phyloP scores from a whole-genome alignment of 2,113 vertebrate genomes.

The Chroicocephalus ridibundus region DNA sequence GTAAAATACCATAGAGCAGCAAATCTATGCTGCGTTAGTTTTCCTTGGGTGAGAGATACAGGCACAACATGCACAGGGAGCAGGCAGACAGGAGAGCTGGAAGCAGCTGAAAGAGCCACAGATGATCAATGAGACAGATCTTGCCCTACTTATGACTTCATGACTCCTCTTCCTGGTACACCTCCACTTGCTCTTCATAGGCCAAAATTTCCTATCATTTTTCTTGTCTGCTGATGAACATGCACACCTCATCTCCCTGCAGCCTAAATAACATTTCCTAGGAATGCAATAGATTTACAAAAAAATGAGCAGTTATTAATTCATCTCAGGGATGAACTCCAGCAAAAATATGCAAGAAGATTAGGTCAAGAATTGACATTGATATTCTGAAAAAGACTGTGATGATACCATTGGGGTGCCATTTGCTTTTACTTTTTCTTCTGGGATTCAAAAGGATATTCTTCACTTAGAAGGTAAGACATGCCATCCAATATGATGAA shows the following conservation, averaged over 20 bases:
- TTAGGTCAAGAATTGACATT: background rate
- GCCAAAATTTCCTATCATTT: background rate
- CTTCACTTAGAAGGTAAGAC: background rate
- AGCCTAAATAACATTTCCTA: background rate
- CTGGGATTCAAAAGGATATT: background rate
- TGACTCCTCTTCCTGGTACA: background rate
- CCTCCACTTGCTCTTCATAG: background rate
- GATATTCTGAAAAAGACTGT: background rate
- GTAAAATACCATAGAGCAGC: background rate
- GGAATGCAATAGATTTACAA: background rate
- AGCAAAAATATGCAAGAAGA: background rate
- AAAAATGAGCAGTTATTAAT: background rate
- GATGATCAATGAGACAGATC: background rate
- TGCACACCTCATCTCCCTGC: background rate
- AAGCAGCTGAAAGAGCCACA: background rate
- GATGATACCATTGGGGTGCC: background rate
- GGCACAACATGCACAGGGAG: background rate
- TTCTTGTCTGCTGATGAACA: background rate
- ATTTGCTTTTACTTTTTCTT: background rate
- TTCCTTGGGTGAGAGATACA: background rate
- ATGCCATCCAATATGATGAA: background rate
- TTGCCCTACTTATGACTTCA: background rate
- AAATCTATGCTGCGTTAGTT: background rate
- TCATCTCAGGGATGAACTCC: background rate
- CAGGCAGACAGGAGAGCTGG: background rate